These are phyloP conservation scores for Triplophysa rosa DNA, from an alignment of 2,113 vertebrate species.

Conservation along the genomic window DNA sequence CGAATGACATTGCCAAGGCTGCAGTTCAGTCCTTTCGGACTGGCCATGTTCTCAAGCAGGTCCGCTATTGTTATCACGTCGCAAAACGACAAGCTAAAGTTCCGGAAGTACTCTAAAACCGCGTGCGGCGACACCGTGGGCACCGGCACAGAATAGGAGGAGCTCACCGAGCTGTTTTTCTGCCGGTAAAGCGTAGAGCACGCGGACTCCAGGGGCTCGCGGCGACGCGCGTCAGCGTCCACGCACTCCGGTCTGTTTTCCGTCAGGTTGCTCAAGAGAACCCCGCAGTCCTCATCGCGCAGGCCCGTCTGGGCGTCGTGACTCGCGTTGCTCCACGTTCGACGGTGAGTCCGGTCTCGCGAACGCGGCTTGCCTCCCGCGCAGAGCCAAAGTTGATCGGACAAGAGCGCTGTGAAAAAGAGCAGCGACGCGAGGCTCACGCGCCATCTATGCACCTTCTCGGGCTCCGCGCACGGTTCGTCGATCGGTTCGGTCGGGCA, in stretches of 20 bases:
- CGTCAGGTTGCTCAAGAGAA: conserved; percentile 71
- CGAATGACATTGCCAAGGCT: conserved; percentile 78
- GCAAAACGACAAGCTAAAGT: conserved; percentile 85
- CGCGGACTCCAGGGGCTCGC: conserved; percentile 71
- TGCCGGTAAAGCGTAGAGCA: conserved; percentile 72
- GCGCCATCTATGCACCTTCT: conserved; percentile 83
- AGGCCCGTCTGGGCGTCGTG: conserved; percentile 48
- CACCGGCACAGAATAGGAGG: conserved; percentile 64
- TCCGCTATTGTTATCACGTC: conserved; percentile 83
- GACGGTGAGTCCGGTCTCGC: conserved; percentile 68
- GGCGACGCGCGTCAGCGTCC: conserved; percentile 64
- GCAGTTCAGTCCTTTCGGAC: conserved; percentile 83
- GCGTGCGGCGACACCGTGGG: conserved; percentile 72
- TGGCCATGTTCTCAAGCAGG: conserved; percentile 81
- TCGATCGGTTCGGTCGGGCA: conserved; percentile 72
- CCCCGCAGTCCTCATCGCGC: conserved; percentile 60
- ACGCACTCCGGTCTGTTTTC: conserved; percentile 62
- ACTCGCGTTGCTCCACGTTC: conserved; percentile 52
- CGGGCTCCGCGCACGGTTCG: conserved; percentile 80
- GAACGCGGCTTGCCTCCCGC: conserved; percentile 74
- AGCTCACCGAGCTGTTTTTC: conserved; percentile 68
- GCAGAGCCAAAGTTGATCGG: conserved; percentile 80
- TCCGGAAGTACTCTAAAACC: conserved; percentile 81
- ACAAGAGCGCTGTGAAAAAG: conserved; percentile 79
- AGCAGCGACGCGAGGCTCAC: conserved; percentile 79